Base-by-base conservation (phyloP, 2,113 vertebrate genomes). In the Brachirus orientalis region DNA sequence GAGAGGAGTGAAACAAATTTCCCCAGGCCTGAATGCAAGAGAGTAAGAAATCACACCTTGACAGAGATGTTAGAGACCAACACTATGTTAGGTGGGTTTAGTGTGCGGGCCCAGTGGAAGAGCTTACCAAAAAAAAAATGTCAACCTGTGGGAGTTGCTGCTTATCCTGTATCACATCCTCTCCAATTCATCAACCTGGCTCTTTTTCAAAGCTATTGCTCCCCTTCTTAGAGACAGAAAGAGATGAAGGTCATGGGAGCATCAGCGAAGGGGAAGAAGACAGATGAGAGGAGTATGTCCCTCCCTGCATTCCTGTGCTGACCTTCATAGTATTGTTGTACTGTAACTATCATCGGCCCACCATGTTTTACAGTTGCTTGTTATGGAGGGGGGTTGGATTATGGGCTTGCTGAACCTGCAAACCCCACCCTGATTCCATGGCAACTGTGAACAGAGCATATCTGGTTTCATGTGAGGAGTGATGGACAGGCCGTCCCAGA, bases 231-330 rank as follows among this genome's bases (percentile, higher is more conserved):
- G 63, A 83, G 56, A 69, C 46, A 52, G 78, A 68, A 16, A 36
- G 73, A 81, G 83, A 82, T 69, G 81, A 87, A 86, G 85, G 79
- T 78, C 84, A 54, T 70, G 80, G 79, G 78, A 84, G 81, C 63
- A 54, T n/a, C 43, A 35, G 65, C 38, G 37, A 45, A 80, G 54
- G 72, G 68, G 77, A 83, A 72, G 77, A 70, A 84, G 81, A 81
- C 72, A 52, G 84, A 86, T 87, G 78, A 65, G 72, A 86, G 63
- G 83, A 87, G 78, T 38, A 48, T 56, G 64, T 83, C 81, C 82
- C 87, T 85, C 87, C 83, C 83, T 65, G 50, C 84, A 88, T 89
- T 88, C 87, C 83, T 81, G 71, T 54, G 10, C 72, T 79, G 83
- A 87, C 88, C 88, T 85, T 78, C 80, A 10, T 63, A 61, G 77